Conservation (phyloP, 1,140 invertebrate genomes). For the Phenacoccus solenopsis region DNA sequence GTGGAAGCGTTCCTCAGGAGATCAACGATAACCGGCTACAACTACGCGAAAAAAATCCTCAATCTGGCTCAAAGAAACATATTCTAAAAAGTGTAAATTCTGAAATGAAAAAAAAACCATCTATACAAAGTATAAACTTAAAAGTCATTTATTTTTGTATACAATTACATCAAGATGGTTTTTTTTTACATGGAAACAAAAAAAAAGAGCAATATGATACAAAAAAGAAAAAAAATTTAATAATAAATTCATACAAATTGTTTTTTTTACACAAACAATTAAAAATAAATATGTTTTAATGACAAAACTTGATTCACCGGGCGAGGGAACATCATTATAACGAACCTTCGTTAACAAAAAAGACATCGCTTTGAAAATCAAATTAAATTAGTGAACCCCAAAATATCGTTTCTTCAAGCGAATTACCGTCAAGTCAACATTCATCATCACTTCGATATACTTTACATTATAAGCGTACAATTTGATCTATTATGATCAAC, state of each 20-base stretch:
- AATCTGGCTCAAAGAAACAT: too few species aligned
- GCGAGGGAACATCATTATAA: not conserved
- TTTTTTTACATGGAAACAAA: not conserved
- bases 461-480: not conserved
- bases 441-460: too few species aligned
- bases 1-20: too few species aligned
- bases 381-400: not conserved
- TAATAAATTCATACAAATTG: not conserved
- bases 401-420: not conserved
- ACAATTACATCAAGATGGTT: conserved; percentile 1
- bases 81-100: too few species aligned
- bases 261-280: not conserved
- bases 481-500: not conserved
- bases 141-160: not conserved
- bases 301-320: not conserved
- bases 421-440: too few species aligned
- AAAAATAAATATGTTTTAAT: not conserved
- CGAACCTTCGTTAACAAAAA: too few species aligned
- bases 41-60: too few species aligned
- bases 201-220: not conserved
- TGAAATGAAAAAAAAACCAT: not conserved
- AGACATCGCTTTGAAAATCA: not conserved
- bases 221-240: not conserved
- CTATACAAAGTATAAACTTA: not conserved
- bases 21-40: too few species aligned